Evolutionary conservation across 2,888 invertebrate species (phyloP), one percentile per base, ranked within the genome.

Genomic region (Bombylius major): DNA sequence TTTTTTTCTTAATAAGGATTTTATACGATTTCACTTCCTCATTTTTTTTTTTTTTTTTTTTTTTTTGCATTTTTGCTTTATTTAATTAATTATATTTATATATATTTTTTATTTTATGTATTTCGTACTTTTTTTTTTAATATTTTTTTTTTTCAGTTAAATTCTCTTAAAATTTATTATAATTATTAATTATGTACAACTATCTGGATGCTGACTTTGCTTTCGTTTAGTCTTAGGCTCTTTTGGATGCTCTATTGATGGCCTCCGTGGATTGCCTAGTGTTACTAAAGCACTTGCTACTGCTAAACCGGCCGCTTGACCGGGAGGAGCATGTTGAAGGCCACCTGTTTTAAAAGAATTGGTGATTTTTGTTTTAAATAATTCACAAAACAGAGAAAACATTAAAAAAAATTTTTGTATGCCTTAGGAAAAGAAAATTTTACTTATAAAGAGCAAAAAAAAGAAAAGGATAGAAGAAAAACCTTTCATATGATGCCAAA

Each of bases 251-350:
- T 86, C 86, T 65, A 83, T 78, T 65, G 86, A 86, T 63, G 84
- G 79, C 69, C 85, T 83, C 63, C 86, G 78, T 47, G 86, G 85
- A 75, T 89, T 89, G 39, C 92, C 92, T 57, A 92, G 78, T 60
- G 92, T 90, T 64, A 93, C 92, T 65, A 93, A 81, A 64, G 92
- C 91, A 65, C 91, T 92, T 61, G 89, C 93, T 57, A 93, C 89
- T 47, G 91, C 90, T 67, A 93, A 78, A 58, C 91, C 92, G 62
- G 83, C 82, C 61, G 87, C 82, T 77, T 92, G 82, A 65, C 90
- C 84, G 69, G 85, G 77, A 44, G 89, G 90, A 59, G 92, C 89
- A 72, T 87, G 89, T 50, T 86, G 81, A 65, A 87, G 84, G 62
- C 88, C 88, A 62, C 94, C 92, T 61, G 23, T 12, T 51, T 51